A percentile compares a stretch with the other conserved stretches of the same genome.
Evolutionary conservation across 2,113 vertebrate species (phyloP).

Genomic region (Pedionomus torquatus): DNA sequence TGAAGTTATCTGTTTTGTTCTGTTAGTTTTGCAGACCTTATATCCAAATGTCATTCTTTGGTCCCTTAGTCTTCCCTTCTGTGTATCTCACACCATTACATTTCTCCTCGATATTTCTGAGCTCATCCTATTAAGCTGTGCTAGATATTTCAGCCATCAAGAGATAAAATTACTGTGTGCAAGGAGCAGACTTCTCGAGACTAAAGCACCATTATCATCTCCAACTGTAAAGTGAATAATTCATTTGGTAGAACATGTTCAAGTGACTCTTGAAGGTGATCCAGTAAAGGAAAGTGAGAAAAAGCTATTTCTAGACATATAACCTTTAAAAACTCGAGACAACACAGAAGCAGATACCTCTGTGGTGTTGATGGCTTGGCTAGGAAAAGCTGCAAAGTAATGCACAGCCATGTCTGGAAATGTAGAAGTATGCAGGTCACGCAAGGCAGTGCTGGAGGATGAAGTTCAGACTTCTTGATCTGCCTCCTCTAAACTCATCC

Average conservation of each 20-base stretch:
- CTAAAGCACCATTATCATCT: background rate
- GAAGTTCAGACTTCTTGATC: background rate
- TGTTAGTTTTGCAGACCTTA: background rate
- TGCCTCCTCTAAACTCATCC: background rate
- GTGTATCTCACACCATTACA: background rate
- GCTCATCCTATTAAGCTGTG: background rate
- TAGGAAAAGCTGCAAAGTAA: background rate
- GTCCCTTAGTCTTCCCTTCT: background rate
- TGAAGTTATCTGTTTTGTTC: background rate
- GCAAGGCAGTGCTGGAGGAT: background rate
- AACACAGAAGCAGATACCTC: background rate
- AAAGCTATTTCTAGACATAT: background rate
- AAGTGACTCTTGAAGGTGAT: background rate
- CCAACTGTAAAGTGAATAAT: background rate
- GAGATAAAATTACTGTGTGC: background rate
- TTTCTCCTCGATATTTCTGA: background rate
- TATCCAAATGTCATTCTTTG: background rate
- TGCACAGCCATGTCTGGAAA: rapidly evolving
- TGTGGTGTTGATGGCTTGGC: background rate
- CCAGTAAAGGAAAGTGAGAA: background rate
- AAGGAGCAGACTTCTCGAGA: background rate
- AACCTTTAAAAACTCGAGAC: background rate
- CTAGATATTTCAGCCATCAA: background rate
- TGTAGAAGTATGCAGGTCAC: too few species aligned
- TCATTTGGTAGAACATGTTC: background rate